Evolutionary conservation across 2,888 invertebrate species (phyloP), one percentile per base, ranked within the genome.

Genomic region (Tryphoninae sp.): DNA sequence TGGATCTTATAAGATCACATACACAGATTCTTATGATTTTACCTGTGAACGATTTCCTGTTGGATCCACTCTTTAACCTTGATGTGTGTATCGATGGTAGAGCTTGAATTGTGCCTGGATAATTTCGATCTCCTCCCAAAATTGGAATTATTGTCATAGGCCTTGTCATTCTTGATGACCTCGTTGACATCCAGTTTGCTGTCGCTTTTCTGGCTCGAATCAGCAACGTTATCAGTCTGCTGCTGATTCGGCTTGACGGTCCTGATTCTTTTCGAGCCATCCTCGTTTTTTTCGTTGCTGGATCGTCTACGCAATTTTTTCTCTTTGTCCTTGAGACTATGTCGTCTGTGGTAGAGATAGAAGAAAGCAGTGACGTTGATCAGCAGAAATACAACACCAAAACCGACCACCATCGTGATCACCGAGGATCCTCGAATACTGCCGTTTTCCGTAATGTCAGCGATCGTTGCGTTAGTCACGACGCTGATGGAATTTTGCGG

Each of bases 31-130:
- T 11, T 40, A 1, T 23, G 8, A 84, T 87, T 33, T 79, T 64
- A 91, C 89, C 95, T 94, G 85, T 95, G 94, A 87, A 95, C 95
- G 49, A 96, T 95, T 90, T 96, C 96, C 84, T 96, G 95, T 0
- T 96, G 95, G 86, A 97, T 97, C 97, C 97, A 97, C 86, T 97
- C 96, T 83, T 95, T 94, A 0, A 97, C 97, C 93, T 97, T 97
- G 13, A 96, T 96, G 89, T 97, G 96, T 0, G 97, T 96, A 90
- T 97, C 97, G 84, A 97, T 94, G 0, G 97, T 97, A 83, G 96
- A 96, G 4, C 94, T 95, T 6, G 96, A 96, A 88, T 96, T 94
- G 90, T 96, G 96, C 23, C 96, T 92, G 22, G 95, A 94, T 40
- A 96, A 91, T 89, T 95, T 95, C 87, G 95, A 95, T 78, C 94